phyloP scores from a whole-genome alignment of 2,113 vertebrate species.

The Cheilinus undulatus region DNA sequence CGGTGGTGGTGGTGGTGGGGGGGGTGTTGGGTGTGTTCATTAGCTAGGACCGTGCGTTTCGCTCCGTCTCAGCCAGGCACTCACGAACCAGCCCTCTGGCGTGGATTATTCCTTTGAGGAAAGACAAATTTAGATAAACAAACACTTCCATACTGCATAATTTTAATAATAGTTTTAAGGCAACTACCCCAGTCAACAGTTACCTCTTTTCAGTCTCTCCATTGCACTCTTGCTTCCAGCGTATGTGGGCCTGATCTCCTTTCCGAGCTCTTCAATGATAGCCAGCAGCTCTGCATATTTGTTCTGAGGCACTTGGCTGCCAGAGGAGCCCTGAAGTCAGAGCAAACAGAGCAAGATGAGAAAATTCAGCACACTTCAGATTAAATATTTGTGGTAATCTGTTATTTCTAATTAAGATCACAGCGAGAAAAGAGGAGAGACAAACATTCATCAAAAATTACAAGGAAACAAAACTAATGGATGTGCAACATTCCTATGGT shows the following conservation, averaged over 20 bases:
- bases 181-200: background rate
- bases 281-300: slow-evolving; percentile 98
- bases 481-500: too few relatives aligned
- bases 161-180: background rate
- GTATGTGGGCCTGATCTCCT: slow-evolving; percentile 97
- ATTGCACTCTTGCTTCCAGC: slow-evolving; percentile 99
- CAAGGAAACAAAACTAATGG: too few relatives aligned
- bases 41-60: slow-evolving; percentile 94
- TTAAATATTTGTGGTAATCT: too few relatives aligned
- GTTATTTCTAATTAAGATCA: background rate
- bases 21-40: slow-evolving; percentile 36
- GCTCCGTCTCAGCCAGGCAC: slow-evolving; percentile 96
- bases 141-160: background rate
- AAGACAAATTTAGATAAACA: background rate
- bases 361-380: background rate
- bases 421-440: too few relatives aligned
- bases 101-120: slow-evolving; percentile 92
- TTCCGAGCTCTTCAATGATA: slow-evolving; percentile 98
- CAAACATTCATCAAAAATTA: too few relatives aligned
- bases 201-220: slow-evolving; percentile 98
- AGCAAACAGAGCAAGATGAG: slow-evolving; percentile 4
- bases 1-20: background rate
- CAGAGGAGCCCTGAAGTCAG: slow-evolving; percentile 87
- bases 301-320: slow-evolving; percentile 96
- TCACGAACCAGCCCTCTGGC: slow-evolving; percentile 96